Evolutionary conservation across 2,113 vertebrate species (phyloP).

Genomic region (Zosterops japonicus): DNA sequence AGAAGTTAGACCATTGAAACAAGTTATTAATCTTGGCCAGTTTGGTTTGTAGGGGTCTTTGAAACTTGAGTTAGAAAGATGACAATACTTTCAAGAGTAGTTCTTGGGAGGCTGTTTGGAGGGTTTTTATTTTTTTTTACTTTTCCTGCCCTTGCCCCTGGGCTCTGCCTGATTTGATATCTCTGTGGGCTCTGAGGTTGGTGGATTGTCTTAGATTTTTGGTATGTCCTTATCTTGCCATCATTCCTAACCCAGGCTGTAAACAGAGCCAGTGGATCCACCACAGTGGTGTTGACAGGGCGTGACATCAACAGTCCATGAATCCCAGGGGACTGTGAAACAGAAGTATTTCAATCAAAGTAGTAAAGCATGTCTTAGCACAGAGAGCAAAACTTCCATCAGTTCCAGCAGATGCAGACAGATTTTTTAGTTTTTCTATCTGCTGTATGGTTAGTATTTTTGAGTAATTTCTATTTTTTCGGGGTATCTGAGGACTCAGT

Average conservation of each 20-base stretch:
- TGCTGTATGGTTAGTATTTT: not conserved
- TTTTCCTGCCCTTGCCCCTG: not conserved
- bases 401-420: not conserved
- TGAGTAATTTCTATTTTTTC: not conserved
- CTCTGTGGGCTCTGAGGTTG: not conserved
- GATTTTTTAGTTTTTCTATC: not conserved
- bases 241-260: not conserved
- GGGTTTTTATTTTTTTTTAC: accelerated
- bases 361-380: not conserved
- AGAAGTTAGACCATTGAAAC: not conserved
- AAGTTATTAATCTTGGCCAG: not conserved
- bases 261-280: not conserved
- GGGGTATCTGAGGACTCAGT: not conserved
- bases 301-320: not conserved
- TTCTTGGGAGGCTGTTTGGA: not conserved
- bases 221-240: not conserved
- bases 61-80: not conserved
- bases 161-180: not conserved
- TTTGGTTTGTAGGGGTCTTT: not conserved
- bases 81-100: not conserved
- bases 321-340: not conserved
- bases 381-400: not conserved
- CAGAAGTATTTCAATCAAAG: not conserved
- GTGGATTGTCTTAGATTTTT: not conserved
- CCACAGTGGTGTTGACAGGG: not conserved